Percentiles rank a stretch among this genome's conserved stretches.
Evolutionary conservation across 2,797 vertebrate species (phyloP).

Genomic region (Myotis findleyi): DNA sequence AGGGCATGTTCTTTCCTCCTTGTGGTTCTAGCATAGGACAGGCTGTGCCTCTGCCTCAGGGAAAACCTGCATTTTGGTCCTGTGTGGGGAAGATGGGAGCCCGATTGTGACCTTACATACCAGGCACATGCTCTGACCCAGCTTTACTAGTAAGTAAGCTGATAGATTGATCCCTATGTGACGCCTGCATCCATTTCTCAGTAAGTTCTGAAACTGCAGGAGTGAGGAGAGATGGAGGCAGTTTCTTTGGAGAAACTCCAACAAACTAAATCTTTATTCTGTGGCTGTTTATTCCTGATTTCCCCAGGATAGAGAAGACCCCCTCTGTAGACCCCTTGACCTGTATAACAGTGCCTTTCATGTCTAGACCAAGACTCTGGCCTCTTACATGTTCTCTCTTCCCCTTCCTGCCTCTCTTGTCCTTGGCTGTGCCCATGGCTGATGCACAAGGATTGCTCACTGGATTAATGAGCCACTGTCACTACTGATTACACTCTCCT

Average conservation of each 20-base stretch:
- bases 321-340: neutral
- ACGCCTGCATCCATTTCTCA: neutral
- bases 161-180: neutral
- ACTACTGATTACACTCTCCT: neutral
- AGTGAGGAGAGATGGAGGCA: neutral
- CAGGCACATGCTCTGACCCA: neutral
- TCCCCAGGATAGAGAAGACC: neutral
- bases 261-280: neutral
- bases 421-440: neutral
- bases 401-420: neutral
- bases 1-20: neutral
- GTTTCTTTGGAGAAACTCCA: neutral
- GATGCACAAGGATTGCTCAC: neutral
- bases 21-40: no score
- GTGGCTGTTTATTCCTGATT: constrained; percentile 5
- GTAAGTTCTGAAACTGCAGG: neutral
- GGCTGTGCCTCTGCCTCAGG: neutral
- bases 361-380: neutral
- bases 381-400: neutral
- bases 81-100: neutral
- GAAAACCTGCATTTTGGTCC: neutral
- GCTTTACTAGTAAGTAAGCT: neutral
- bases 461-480: neutral
- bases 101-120: neutral
- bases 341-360: neutral